A percentile compares a stretch with the other conserved stretches of the same genome.
These are phyloP conservation scores for Achatina immaculata DNA, from an alignment of 1,140 invertebrate genomes.

Conservation along the genomic window DNA sequence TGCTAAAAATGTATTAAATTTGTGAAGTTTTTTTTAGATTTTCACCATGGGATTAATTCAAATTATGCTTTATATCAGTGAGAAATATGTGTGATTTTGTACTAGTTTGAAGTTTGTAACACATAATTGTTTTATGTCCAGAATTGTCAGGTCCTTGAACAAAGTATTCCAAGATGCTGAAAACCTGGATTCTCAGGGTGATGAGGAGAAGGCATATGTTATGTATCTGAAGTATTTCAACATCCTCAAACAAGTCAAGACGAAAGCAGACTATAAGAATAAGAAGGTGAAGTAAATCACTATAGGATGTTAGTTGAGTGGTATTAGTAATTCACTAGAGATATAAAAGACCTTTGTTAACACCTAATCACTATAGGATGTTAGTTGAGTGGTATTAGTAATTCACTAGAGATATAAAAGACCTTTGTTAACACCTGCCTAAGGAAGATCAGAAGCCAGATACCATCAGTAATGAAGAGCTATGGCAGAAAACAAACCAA, in stretches of 20 bases:
- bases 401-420: too few relatives aligned
- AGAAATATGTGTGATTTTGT: too few relatives aligned
- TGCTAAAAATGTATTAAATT: too few relatives aligned
- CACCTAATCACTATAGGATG: neutral
- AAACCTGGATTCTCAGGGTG: slow-evolving; percentile 72
- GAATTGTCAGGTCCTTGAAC: slow-evolving; percentile 70
- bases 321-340: neutral
- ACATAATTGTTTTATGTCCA: too few relatives aligned
- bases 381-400: neutral
- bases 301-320: neutral
- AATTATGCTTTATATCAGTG: too few relatives aligned
- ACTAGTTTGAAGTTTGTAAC: too few relatives aligned
- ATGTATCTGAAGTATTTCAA: slow-evolving; percentile 80
- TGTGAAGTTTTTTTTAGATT: too few relatives aligned
- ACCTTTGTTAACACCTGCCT: too few relatives aligned
- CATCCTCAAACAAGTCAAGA: slow-evolving; percentile 69
- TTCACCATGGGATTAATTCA: too few relatives aligned
- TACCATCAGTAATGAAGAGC: too few relatives aligned
- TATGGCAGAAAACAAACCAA: too few relatives aligned
- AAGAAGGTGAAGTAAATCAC: slow-evolving; percentile 62
- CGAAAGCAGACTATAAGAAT: slow-evolving; percentile 61
- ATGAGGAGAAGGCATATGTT: slow-evolving; percentile 81
- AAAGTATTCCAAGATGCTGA: slow-evolving; percentile 76
- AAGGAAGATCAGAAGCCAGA: too few relatives aligned
- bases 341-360: neutral